Base-by-base conservation (phyloP, 1,140 invertebrate species). In the Sinella curviseta region DNA sequence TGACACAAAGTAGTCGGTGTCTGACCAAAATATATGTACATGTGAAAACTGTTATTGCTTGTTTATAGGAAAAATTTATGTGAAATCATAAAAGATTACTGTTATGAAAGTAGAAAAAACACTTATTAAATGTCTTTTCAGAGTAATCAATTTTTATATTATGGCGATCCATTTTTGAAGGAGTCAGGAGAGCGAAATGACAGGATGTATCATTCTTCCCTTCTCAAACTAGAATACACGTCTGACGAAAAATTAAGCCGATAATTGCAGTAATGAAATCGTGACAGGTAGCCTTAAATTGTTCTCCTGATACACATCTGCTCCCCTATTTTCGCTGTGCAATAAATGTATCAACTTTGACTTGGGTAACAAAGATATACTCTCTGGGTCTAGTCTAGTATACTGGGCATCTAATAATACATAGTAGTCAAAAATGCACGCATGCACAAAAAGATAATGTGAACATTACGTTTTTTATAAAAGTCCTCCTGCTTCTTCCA, bases 221-320 rank as follows among this genome's bases (percentile, higher is more conserved):
- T 48, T 8, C 39, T 48, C 39, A 48, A 48, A 48, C 20, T 48
- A 12, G 4, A 26, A 26, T 65, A 26, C 57, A 65, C 57, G 57
- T 14, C 57, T 65, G 57, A 65, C 26, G 24, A 48, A 65, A 65
- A 65, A 65, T 65, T 65, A 65, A 65, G 16, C 57, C 24, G 57
- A 65, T 65, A 65, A 65, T 65, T 65, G 57, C 57, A 17, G 57
- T 65, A 65, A 65, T 65, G 57, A 65, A 65, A 65, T 65, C 57
- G 57, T 65, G 57, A 65, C 57, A 65, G 57, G 57, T 65, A 65
- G 57, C 57, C 57, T 26, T 26, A 65, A 65, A 65, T 65, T 65
- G 57, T 26, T 65, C 57, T 65, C 24, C 57, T 65, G 57, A 65
- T 65, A n/a, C 57, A 65, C 57, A 65, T 65, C 57, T 65, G 57